Conservation (phyloP, 2,888 invertebrate genomes). For the Tubiluchus corallicola region DNA sequence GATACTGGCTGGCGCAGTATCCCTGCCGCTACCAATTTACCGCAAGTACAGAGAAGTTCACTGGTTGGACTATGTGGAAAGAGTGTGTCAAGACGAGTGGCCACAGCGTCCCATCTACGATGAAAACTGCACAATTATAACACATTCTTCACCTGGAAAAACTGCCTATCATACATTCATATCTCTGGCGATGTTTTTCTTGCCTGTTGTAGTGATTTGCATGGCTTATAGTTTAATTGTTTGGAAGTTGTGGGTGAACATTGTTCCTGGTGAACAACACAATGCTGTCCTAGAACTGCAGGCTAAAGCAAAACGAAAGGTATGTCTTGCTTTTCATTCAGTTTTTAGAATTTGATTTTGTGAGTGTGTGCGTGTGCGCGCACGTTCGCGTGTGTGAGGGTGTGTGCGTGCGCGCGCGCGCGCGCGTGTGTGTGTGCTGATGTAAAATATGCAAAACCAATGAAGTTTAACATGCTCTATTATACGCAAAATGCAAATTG, state of each 20-base stretch:
- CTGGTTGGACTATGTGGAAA: conserved; percentile 28
- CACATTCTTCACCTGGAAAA: conserved; percentile 11
- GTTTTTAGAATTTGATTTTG: too few relatives aligned
- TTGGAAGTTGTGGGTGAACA: conserved; percentile 28
- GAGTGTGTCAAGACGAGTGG: conserved; percentile 27
- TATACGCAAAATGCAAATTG: too few relatives aligned
- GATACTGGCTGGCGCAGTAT: conserved; percentile 26
- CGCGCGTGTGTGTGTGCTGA: too few relatives aligned
- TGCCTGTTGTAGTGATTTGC: conserved; percentile 31
- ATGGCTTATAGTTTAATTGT: conserved; percentile 30
- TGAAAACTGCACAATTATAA: conserved; percentile 4
- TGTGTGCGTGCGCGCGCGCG: too few relatives aligned
- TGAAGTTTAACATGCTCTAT: too few relatives aligned
- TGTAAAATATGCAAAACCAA: too few relatives aligned
- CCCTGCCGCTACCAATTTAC: conserved; percentile 28
- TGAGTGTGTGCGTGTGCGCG: too few relatives aligned
- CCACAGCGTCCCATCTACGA: conserved; percentile 15
- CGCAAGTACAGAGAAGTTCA: conserved; percentile 19
- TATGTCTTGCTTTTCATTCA: conserved; percentile 11
- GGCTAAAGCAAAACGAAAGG: conserved; percentile 18
- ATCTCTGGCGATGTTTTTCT: conserved; percentile 29
- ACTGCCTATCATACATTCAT: conserved; percentile 25
- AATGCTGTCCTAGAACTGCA: conserved; percentile 24
- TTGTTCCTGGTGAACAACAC: conserved; percentile 27
- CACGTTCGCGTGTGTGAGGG: too few relatives aligned